Evolutionary conservation across 2,888 invertebrate species (phyloP), one percentile per base, ranked within the genome.

Genomic region (Hipparchia sbordonii): DNA sequence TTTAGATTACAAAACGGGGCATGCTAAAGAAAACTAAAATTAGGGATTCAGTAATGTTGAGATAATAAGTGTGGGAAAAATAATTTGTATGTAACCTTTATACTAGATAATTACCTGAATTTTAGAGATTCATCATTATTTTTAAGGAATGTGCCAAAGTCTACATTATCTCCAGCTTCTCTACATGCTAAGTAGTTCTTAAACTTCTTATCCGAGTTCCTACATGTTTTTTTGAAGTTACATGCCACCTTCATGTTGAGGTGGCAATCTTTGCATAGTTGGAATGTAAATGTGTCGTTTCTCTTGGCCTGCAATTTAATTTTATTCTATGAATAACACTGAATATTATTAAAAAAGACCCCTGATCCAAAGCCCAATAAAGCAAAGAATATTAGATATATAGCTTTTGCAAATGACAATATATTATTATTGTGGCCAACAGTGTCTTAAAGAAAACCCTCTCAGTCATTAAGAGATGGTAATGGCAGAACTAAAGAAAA

Each of bases 161-260:
- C 90, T n/a, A 83, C 39, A 45, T 71, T 78, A 7, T 88, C 89
- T 0, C 84, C 89, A 51, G 81, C 75, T 70, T 88, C 87, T 77
- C 89, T 92, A 8, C 86, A 68, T 6, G 82, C 81, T 52, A 89
- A 63, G 77, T 86, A 94, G 72, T 82, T 87, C 76, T 83, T 88
- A 52, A 90, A 85, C 68, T 83, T 88, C 73, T 87, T 89, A 73
- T 94, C 93, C 2, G 94, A 90, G 6, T 82, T 83, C 48, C 91
- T 82, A 77, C 94, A 94, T 76, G 86, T 86, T 77, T 93, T 92
- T 77, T 92, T 94, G 79, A 94, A 94, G 73, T 87, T 89, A 77
- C 91, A 92, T 7, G 91, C 85, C 13, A 82, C 74, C 77, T 88
- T 90, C 89, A 94, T 89, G 66, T 86, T 89, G 0, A 84, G 66